These are phyloP conservation scores for Brachirus orientalis DNA, from an alignment of 2,113 vertebrate species.

Conservation along the genomic window DNA sequence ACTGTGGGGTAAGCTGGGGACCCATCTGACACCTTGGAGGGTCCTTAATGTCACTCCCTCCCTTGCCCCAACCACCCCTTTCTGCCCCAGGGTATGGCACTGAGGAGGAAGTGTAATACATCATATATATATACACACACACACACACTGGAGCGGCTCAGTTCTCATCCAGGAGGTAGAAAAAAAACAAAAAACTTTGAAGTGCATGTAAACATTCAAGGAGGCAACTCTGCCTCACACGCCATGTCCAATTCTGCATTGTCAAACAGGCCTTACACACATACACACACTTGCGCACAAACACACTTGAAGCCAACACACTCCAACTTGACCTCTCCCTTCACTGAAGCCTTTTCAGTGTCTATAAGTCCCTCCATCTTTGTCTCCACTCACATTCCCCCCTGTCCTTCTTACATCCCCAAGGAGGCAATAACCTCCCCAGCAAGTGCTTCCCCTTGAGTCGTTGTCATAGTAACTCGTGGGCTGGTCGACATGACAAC, in stretches of 20 bases:
- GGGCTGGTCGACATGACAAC: conserved; percentile 81
- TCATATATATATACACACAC: conserved; percentile 37
- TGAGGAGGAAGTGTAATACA: conserved; percentile 65
- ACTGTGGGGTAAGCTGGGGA: conserved; percentile 70
- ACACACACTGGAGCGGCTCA: conserved; percentile 30
- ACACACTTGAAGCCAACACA: conserved; percentile 34
- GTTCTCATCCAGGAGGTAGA: conserved; percentile 23
- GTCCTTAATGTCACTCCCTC: conserved; percentile 75
- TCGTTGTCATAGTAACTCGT: conserved; percentile 82
- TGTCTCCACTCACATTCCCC: conserved; percentile 68
- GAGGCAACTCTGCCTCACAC: conserved; percentile 27
- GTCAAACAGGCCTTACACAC: conserved; percentile 17
- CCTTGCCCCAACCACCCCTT: conserved; percentile 49
- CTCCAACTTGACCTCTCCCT: conserved; percentile 68
- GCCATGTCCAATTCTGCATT: conserved; percentile 8
- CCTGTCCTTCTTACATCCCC: conserved; percentile 72
- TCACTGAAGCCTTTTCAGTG: conserved; percentile 58
- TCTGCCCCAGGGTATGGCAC: conserved; percentile 66
- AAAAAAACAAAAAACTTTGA: conserved; percentile 41
- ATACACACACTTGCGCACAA: not conserved
- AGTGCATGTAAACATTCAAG: conserved; percentile 29
- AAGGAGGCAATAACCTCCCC: conserved; percentile 80
- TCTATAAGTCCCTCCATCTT: conserved; percentile 65
- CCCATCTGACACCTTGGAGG: conserved; percentile 77
- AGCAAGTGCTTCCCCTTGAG: conserved; percentile 79